Evolutionary conservation across 2,888 invertebrate genomes (phyloP), one percentile per base, ranked within the genome.

Genomic region (Nyleta sp.): DNA sequence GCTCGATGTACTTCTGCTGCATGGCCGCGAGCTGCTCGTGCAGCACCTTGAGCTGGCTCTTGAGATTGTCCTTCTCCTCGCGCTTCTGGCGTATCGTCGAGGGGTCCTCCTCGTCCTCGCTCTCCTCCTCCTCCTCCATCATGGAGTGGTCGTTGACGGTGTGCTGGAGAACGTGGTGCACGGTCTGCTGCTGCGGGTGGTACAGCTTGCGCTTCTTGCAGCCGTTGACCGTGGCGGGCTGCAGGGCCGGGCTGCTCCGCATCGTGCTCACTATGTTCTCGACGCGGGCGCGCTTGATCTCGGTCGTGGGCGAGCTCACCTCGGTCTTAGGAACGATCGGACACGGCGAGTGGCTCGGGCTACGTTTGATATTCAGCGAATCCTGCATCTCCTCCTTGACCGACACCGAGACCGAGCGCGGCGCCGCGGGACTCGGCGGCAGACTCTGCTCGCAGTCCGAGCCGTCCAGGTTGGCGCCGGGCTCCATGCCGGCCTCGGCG

Each of bases 151-250:
- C 92, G 83, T 91, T 92, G 80, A 93, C 90, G 71, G 92, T 92
- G 18, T 93, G 91, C 62, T 94, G 94, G 60, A 93, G 91, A 72
- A 93, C 92, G 62, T 93, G 90, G 48, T 92, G 92, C 2, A 92
- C 92, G 87, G 96, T 96, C 91, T 98, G 97, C 88, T 98, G 98
- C 91, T 98, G 97, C 10, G 98, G 98, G 87, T 98, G 97, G 89
- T 98, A 98, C 28, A 98, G 93, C 91, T 99, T 99, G 52, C 98
- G 94, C 91, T 99, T 99, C 91, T 98, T 98, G 91, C 97, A 98
- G 53, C 98, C 97, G 91, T 97, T 97, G 83, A 96, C 96, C 90
- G 95, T 95, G 73, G 91, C 88, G 10, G 92, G 93, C 18, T 95
- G 95, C 22, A 91, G 86, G 79, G 95, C 95, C 38, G 96, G 96